Conservation (phyloP, 2,888 invertebrate genomes). For the Melolontha melolontha region DNA sequence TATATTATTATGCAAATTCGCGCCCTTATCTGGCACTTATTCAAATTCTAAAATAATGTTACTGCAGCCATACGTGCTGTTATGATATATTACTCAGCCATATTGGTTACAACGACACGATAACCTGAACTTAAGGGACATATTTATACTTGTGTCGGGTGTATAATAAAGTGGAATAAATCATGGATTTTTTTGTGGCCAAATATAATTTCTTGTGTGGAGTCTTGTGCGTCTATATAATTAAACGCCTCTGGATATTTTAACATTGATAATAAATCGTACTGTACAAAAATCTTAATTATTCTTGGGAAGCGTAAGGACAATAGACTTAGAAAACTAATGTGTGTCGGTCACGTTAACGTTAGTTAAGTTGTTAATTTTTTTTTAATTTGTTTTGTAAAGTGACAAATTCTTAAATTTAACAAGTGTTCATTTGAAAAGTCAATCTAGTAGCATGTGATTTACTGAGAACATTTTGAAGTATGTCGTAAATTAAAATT, state of each 20-base stretch:
- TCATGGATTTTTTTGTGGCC: constrained; percentile 45
- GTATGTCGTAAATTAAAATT: too few species aligned
- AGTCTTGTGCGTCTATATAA: constrained; percentile 28
- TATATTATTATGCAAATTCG: constrained; percentile 67
- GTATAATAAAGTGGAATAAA: constrained; percentile 53
- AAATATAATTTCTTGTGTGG: constrained; percentile 26
- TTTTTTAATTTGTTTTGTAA: too few species aligned
- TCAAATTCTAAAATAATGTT: constrained; percentile 66
- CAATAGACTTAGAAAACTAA: constrained; percentile 24
- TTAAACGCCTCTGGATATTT: constrained; percentile 19
- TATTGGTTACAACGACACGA: constrained; percentile 62
- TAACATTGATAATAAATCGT: constrained; percentile 29
- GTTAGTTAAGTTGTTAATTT: too few species aligned
- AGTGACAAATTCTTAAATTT: too few species aligned
- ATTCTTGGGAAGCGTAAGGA: constrained; percentile 30
- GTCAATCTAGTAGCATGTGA: too few species aligned
- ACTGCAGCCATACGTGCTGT: constrained; percentile 62
- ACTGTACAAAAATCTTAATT: constrained; percentile 35
- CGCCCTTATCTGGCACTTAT: constrained; percentile 62
- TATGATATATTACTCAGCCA: constrained; percentile 65
- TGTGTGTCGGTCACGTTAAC: constrained; percentile 17
- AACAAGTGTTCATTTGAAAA: too few species aligned
- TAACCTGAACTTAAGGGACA: constrained; percentile 55
- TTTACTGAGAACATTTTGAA: too few species aligned
- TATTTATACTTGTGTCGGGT: constrained; percentile 48